Evolutionary conservation across 1,140 invertebrate genomes (phyloP).

Genomic region (Cylas formicarius): DNA sequence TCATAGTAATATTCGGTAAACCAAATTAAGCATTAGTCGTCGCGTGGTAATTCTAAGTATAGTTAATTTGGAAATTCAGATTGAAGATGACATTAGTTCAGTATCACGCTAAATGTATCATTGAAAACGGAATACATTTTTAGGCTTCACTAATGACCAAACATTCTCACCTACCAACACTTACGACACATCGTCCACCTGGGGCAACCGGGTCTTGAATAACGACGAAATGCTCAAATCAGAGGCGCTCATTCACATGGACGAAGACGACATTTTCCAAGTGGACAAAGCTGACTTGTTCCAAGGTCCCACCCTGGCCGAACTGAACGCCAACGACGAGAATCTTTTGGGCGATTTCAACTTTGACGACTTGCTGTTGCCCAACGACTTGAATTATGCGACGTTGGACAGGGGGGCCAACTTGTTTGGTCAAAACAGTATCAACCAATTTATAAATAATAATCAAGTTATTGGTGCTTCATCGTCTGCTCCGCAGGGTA

Average conservation of each 20-base stretch:
- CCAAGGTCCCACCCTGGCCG: conserved; percentile 71
- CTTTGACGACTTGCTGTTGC: conserved; percentile 74
- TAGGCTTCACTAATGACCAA: conserved; percentile 9
- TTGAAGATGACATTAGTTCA: not conserved
- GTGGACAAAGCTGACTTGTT: conserved; percentile 81
- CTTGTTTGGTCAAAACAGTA: not conserved
- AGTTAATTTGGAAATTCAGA: too few species aligned
- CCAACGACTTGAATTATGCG: conserved; percentile 48
- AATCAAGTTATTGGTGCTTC: conserved; percentile 23
- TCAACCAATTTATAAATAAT: conserved; percentile 21
- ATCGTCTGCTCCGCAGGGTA: conserved; percentile 36
- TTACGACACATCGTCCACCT: conserved; percentile 21
- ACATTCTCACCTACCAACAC: conserved; percentile 16
- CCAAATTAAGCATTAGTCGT: too few species aligned
- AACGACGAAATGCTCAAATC: conserved; percentile 44
- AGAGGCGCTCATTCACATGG: conserved; percentile 62
- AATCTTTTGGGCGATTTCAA: conserved; percentile 73
- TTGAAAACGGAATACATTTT: not conserved
- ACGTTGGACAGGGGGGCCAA: conserved; percentile 16
- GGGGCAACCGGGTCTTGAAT: conserved; percentile 26
- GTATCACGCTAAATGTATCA: not conserved
- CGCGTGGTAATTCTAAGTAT: too few species aligned
- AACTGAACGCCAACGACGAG: conserved; percentile 79
- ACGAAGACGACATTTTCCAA: conserved; percentile 84
- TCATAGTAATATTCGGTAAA: too few species aligned